These are phyloP conservation scores for Trichomalopsis sarcophagae DNA, from an alignment of 1,140 invertebrate species.

Conservation along the genomic window DNA sequence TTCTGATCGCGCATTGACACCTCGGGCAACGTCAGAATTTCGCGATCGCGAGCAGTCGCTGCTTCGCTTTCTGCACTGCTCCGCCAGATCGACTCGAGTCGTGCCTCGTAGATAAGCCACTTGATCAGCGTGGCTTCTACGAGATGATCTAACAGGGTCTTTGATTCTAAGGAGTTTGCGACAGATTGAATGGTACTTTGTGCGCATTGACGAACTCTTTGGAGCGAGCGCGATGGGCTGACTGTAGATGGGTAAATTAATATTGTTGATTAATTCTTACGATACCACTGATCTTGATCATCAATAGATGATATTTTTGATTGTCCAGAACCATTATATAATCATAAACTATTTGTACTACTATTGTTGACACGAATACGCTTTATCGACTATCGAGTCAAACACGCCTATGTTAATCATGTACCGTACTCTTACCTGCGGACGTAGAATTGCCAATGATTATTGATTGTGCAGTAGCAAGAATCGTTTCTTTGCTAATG, in stretches of 20 bases:
- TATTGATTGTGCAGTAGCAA: constrained; percentile 13
- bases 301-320: too few relatives aligned
- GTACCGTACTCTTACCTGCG: neutral
- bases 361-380: too few relatives aligned
- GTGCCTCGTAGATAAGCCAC: constrained; percentile 64
- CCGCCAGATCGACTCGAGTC: constrained; percentile 56
- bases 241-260: neutral
- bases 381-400: too few relatives aligned
- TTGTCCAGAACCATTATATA: too few relatives aligned
- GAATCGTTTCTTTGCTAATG: constrained; percentile 49
- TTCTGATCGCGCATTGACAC: constrained; percentile 47
- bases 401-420: too few relatives aligned
- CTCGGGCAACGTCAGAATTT: constrained; percentile 42
- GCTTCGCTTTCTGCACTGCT: constrained; percentile 54
- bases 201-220: constrained; percentile 13
- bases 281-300: too few relatives aligned
- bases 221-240: neutral
- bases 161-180: neutral
- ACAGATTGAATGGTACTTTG: neutral
- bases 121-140: constrained; percentile 59
- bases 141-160: neutral
- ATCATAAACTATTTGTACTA: too few relatives aligned
- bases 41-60: constrained; percentile 56
- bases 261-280: neutral
- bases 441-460: neutral